Percentiles rank a stretch among this genome's conserved stretches.
Evolutionary conservation across 2,888 invertebrate genomes (phyloP).

Genomic region (Micoletzkya japonica): DNA sequence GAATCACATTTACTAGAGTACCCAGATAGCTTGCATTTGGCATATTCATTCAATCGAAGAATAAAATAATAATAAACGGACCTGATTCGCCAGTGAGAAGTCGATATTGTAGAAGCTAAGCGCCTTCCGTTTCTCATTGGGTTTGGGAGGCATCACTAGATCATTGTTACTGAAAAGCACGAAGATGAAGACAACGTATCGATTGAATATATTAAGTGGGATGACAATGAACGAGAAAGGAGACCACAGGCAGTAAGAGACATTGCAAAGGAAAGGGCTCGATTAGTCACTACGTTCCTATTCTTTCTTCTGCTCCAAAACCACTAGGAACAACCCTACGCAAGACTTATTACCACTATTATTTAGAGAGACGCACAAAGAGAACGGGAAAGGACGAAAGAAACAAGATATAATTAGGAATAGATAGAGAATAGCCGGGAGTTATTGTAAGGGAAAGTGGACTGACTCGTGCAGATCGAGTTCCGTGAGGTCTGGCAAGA

Average conservation of each 20-base stretch:
- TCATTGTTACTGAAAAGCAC: constrained; percentile 80
- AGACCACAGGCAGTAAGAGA: not conserved
- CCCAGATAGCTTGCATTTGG: not conserved
- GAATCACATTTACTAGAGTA: too few relatives aligned
- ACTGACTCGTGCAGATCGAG: constrained; percentile 69
- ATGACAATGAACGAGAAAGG: not conserved
- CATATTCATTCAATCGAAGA: not conserved
- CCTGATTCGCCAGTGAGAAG: constrained; percentile 92
- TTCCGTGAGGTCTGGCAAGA: constrained; percentile 81
- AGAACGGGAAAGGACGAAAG: too few relatives aligned
- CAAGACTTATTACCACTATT: too few relatives aligned
- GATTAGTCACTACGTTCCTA: not conserved
- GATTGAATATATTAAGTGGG: not conserved
- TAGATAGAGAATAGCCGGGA: too few relatives aligned
- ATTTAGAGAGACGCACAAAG: too few relatives aligned
- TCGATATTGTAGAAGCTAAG: constrained; percentile 91
- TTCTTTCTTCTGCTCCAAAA: too few relatives aligned
- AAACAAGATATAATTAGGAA: too few relatives aligned
- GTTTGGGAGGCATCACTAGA: constrained; percentile 95
- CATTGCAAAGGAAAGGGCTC: too few relatives aligned
- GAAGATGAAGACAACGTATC: constrained; percentile 20
- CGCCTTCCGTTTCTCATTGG: constrained; percentile 74
- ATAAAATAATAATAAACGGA: too few relatives aligned
- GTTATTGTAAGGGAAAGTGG: not conserved
- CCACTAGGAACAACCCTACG: too few relatives aligned